Conservation (phyloP, 2,113 vertebrate species). For the Oncorhynchus clarkii region DNA sequence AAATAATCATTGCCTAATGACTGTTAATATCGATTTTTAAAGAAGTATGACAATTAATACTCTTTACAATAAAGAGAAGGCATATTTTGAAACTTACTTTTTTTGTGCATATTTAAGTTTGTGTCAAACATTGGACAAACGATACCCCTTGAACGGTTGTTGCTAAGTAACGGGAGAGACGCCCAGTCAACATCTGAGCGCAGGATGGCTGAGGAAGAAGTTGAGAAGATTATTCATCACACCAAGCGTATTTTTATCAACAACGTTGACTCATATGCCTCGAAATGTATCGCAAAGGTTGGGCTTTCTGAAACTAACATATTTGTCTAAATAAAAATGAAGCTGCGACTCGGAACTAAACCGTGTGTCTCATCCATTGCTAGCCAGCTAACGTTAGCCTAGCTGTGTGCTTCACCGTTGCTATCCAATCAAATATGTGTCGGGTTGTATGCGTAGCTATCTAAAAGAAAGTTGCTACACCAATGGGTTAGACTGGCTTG, state of each 20-base stretch:
- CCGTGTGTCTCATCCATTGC: not conserved
- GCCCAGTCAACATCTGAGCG: slow-evolving; percentile 18
- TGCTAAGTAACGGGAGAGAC: slow-evolving; percentile 45
- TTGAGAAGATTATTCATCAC: not conserved
- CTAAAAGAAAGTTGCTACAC: not conserved
- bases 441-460: no score
- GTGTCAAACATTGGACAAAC: not conserved
- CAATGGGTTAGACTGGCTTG: not conserved
- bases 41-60: not conserved
- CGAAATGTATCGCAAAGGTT: slow-evolving; percentile 79
- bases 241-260: slow-evolving; percentile 80
- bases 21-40: not conserved
- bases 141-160: not conserved
- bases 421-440: not conserved
- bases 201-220: slow-evolving; percentile 17
- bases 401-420: not conserved
- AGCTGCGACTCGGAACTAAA: not conserved
- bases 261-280: slow-evolving; percentile 77
- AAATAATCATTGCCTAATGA: no score
- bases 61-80: not conserved
- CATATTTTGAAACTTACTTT: no score
- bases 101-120: no score
- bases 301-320: slow-evolving; percentile 14
- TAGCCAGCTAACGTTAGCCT: not conserved
- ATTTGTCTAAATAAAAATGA: not conserved